Percentiles rank a stretch among this genome's conserved stretches.
These are phyloP conservation scores for Pimephales promelas DNA, from an alignment of 2,113 vertebrate species.

Conservation along the genomic window DNA sequence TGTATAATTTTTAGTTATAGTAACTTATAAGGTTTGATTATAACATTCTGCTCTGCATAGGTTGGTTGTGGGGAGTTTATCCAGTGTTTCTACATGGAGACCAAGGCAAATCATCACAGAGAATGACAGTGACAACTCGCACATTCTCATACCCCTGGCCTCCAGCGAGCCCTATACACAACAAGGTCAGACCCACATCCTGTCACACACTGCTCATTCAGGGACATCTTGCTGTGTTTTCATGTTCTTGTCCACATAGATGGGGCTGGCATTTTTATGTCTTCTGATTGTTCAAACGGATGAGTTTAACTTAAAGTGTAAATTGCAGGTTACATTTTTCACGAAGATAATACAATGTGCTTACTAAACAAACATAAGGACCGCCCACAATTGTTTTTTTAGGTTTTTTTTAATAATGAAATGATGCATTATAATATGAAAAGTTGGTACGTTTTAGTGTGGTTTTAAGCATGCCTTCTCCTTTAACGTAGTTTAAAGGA, in stretches of 20 bases:
- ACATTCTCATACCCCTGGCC: conserved; percentile 87
- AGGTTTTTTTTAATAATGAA: too few species aligned
- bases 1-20: too few species aligned
- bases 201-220: neutral
- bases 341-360: too few species aligned
- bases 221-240: neutral
- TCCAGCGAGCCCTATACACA: conserved; percentile 75
- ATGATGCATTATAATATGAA: too few species aligned
- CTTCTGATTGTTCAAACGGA: neutral
- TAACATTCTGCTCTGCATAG: conserved; percentile 67
- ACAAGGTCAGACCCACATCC: conserved; percentile 75
- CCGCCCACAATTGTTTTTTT: too few species aligned
- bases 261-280: neutral
- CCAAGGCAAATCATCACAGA: conserved; percentile 82
- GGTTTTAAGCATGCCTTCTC: too few species aligned
- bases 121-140: conserved; percentile 75
- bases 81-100: conserved; percentile 85
- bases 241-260: neutral
- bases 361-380: too few species aligned
- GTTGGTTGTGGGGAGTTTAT: conserved; percentile 76
- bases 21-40: neutral
- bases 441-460: too few species aligned
- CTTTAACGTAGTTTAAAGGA: too few species aligned
- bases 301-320: neutral
- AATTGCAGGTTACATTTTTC: too few species aligned